These are phyloP conservation scores for Oreocharis arfaki DNA, from an alignment of 2,113 vertebrate genomes.

Conservation along the genomic window DNA sequence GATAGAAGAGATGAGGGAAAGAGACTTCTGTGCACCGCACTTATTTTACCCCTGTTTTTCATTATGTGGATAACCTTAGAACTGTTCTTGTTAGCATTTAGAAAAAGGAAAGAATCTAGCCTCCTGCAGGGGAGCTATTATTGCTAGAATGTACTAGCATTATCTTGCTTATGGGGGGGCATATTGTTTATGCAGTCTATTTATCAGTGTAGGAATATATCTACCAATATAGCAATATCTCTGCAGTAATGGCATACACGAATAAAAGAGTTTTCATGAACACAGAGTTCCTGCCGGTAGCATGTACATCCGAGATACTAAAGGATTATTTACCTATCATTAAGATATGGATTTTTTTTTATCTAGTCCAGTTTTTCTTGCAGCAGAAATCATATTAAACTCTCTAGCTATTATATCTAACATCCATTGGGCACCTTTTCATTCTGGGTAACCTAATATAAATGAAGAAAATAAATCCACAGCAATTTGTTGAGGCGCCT, in stretches of 20 bases:
- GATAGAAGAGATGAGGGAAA: neutral
- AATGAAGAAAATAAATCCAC: constrained; percentile 62
- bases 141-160: constrained; percentile 31
- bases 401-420: constrained; percentile 46
- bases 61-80: constrained; percentile 61
- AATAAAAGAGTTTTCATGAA: constrained; percentile 66
- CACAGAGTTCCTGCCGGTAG: constrained; percentile 57
- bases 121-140: constrained; percentile 55
- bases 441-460: constrained; percentile 45
- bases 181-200: constrained; percentile 69
- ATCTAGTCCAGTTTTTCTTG: constrained; percentile 64
- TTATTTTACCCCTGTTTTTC: constrained; percentile 60
- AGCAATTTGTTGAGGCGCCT: constrained; percentile 45
- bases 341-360: constrained; percentile 68
- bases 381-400: constrained; percentile 65
- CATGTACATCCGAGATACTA: constrained; percentile 56
- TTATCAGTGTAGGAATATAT: constrained; percentile 59
- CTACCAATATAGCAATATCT: constrained; percentile 56
- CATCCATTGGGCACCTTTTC: constrained; percentile 52
- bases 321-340: constrained; percentile 71
- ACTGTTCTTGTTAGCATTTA: constrained; percentile 62
- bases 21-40: neutral
- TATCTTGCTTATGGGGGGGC: constrained; percentile 63
- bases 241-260: constrained; percentile 50
- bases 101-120: constrained; percentile 41